These are phyloP conservation scores for Coelinius sp. DNA, from an alignment of 2,888 invertebrate species.

Conservation along the genomic window DNA sequence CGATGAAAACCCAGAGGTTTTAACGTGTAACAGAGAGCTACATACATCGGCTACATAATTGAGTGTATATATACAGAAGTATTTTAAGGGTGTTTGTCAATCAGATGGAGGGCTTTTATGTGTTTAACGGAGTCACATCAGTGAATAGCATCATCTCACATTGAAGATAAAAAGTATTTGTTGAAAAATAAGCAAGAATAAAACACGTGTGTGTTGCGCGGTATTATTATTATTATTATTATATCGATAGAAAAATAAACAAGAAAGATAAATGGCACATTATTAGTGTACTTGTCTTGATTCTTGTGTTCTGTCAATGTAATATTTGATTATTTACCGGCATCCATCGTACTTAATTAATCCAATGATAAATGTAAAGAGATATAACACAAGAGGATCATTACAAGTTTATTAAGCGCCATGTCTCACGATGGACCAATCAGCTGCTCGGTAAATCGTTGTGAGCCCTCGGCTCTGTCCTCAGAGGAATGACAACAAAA, in stretches of 20 bases:
- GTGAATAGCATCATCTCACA: neutral
- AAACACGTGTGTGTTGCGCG: conserved; percentile 35
- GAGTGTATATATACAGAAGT: conserved; percentile 5
- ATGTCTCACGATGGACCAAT: conserved; percentile 61
- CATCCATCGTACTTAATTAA: neutral
- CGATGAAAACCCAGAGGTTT: conserved; percentile 10
- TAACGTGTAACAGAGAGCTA: conserved; percentile 16
- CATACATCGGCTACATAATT: too few species aligned
- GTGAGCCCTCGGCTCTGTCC: conserved; percentile 61
- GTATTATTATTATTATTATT: neutral
- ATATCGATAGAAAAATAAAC: neutral
- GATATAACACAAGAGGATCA: conserved; percentile 37
- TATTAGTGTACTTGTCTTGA: neutral
- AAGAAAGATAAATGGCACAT: neutral
- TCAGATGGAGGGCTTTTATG: conserved; percentile 41
- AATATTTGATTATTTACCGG: neutral
- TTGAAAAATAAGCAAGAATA: neutral
- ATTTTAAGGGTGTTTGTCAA: conserved; percentile 32
- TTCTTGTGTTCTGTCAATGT: neutral
- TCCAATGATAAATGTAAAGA: conserved; percentile 33
- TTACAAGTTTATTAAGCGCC: conserved; percentile 52
- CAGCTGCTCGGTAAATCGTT: conserved; percentile 64
- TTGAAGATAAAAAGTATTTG: neutral
- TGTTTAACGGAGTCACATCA: neutral
- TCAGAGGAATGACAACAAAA: conserved; percentile 70